A percentile compares a stretch with the other conserved stretches of the same genome.
Conservation (phyloP, 2,888 invertebrate species). For the Ochropleura plecta region DNA sequence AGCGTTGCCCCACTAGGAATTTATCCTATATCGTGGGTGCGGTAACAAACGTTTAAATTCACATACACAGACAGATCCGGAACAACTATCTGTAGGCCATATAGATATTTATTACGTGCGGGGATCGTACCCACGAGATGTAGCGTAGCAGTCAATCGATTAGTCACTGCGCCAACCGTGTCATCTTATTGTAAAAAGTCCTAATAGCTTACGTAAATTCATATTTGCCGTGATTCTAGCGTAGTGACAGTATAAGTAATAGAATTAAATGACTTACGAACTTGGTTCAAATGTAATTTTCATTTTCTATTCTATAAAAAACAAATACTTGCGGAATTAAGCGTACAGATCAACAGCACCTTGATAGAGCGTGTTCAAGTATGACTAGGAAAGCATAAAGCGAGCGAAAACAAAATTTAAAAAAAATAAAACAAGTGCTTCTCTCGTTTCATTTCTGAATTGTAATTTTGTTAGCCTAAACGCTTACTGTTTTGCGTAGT, state of each 20-base stretch:
- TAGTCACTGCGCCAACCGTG: too few relatives aligned
- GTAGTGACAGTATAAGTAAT: background rate
- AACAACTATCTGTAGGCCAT: too few relatives aligned
- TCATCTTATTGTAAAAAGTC: too few relatives aligned
- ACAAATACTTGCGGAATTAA: background rate
- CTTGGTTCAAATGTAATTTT: background rate
- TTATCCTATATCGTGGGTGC: too few relatives aligned
- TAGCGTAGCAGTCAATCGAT: too few relatives aligned
- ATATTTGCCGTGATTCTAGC: background rate
- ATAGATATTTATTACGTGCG: too few relatives aligned
- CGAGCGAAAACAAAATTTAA: background rate
- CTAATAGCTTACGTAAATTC: background rate
- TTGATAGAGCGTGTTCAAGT: background rate
- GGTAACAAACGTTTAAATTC: too few relatives aligned
- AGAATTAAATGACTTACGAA: background rate
- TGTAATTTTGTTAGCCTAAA: background rate
- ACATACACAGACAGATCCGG: too few relatives aligned
- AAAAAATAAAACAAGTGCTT: background rate
- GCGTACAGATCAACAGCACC: background rate
- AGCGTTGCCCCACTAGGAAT: too few relatives aligned
- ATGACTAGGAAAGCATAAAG: background rate
- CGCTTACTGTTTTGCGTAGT: background rate
- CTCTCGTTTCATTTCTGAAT: background rate
- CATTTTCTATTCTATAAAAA: background rate
- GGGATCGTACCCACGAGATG: too few relatives aligned